Conservation (phyloP, 2,113 vertebrate genomes). For the Cygnus buccinator region DNA sequence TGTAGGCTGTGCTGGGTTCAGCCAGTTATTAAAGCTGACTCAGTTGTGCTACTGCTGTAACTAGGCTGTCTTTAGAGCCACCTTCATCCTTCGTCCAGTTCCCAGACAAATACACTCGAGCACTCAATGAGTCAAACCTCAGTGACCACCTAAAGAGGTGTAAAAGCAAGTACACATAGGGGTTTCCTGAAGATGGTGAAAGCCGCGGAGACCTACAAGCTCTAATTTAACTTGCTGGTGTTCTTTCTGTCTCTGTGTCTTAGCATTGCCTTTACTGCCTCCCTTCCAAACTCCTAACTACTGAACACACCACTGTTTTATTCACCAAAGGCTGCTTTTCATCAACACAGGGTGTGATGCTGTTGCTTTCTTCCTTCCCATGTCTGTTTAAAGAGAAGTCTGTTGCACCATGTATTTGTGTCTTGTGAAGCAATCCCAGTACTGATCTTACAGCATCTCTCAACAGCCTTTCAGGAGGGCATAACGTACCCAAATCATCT, state of each 20-base stretch:
- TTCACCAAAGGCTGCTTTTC: neutral
- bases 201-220: neutral
- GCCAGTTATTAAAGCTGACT: neutral
- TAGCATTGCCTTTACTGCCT: neutral
- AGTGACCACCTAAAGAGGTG: neutral
- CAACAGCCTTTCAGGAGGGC: slow-evolving; percentile 48
- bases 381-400: neutral
- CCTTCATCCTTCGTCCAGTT: neutral
- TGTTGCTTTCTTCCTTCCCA: neutral
- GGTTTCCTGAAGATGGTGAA: neutral
- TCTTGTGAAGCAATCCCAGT: neutral
- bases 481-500: neutral
- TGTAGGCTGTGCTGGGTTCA: neutral
- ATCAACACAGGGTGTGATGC: neutral
- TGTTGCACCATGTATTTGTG: accelerated
- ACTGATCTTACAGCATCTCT: slow-evolving; percentile 26
- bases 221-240: neutral
- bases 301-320: neutral
- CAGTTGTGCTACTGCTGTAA: neutral
- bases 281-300: neutral
- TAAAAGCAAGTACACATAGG: neutral
- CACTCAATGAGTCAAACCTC: neutral
- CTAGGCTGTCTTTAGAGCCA: neutral
- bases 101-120: neutral
- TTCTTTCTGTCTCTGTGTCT: neutral